Evolutionary conservation across 2,113 vertebrate species (phyloP), one percentile per base, ranked within the genome.

Genomic region (Leucosticte australis): DNA sequence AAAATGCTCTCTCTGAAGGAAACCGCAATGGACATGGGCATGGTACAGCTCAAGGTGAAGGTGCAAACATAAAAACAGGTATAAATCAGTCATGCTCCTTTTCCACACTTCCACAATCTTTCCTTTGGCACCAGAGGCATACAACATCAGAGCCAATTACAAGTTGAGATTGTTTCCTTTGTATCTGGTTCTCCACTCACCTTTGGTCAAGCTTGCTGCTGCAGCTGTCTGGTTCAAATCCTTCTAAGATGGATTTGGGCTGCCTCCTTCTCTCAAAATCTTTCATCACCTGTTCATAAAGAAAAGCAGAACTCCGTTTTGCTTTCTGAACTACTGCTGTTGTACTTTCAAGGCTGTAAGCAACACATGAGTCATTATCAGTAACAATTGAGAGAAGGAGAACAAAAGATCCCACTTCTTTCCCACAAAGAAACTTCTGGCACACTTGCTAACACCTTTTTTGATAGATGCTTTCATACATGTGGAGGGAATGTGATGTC

Each of bases 221-320:
- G 37, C 35, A 79, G 49, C 39, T 31, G 19, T 56, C 60, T 41
- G 39, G 64, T 55, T 62, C 70, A 65, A 60, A 70, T 35, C 60
- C 30, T 74, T 74, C 70, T 33, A 24, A 35, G 31, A 57, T 15
- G 30, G n/a, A n/a, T n/a, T n/a, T n/a, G n/a, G 19, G 35, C 9
- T 81, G 30, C 47, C 59, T 88, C 53, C n/a, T 73, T 24, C 41
- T 62, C 49, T 56, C 49, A 49, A 57, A 76, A 82, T 64, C 93
- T 89, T 82, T 91, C 49, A 69, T 50, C 91, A 62, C 62, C 52
- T 57, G 49, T 24, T 95, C 87, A 95, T 94, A 91, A 95, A 82
- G 93, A 76, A 88, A 85, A 89, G 33, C 62, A 89, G 87, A 79
- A 65, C 33, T 91, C 75, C 30, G 42, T 31, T 70, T 80, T 80